A percentile compares a stretch with the other conserved stretches of the same genome.
Evolutionary conservation across 2,888 invertebrate species (phyloP).

Genomic region (Heteromurus nitidus): DNA sequence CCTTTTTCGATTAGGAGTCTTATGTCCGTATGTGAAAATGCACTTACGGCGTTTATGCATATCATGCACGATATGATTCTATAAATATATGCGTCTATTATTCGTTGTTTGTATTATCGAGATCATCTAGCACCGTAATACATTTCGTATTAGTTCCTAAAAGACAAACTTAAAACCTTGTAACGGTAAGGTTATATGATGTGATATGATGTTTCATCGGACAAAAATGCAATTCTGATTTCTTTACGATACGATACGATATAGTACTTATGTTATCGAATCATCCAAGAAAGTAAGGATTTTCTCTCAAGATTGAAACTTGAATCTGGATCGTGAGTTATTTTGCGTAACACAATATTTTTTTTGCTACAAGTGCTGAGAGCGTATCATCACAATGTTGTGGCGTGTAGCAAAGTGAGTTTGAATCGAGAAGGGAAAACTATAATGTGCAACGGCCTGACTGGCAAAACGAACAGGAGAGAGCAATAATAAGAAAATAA

Average conservation of each 20-base stretch:
- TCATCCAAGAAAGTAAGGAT: background rate
- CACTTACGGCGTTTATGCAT: too few relatives aligned
- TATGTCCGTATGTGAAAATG: too few relatives aligned
- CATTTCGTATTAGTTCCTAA: too few relatives aligned
- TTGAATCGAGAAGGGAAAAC: background rate
- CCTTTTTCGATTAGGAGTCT: too few relatives aligned
- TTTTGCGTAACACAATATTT: conserved; percentile 41
- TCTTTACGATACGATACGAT: background rate
- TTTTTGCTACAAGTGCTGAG: too few relatives aligned
- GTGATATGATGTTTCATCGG: background rate
- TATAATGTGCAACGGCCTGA: too few relatives aligned
- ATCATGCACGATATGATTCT: too few relatives aligned
- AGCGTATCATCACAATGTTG: background rate
- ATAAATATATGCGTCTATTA: too few relatives aligned
- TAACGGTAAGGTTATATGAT: background rate
- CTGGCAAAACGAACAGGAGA: too few relatives aligned
- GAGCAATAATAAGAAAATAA: too few relatives aligned
- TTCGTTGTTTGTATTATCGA: too few relatives aligned
- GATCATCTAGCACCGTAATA: background rate
- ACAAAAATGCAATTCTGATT: background rate
- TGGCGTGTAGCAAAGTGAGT: background rate
- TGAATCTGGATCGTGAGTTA: conserved; percentile 32
- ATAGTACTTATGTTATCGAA: background rate
- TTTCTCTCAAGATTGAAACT: background rate
- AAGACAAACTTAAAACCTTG: background rate